phyloP scores from a whole-genome alignment of 2,113 vertebrate genomes.

The Chinchilla lanigera region DNA sequence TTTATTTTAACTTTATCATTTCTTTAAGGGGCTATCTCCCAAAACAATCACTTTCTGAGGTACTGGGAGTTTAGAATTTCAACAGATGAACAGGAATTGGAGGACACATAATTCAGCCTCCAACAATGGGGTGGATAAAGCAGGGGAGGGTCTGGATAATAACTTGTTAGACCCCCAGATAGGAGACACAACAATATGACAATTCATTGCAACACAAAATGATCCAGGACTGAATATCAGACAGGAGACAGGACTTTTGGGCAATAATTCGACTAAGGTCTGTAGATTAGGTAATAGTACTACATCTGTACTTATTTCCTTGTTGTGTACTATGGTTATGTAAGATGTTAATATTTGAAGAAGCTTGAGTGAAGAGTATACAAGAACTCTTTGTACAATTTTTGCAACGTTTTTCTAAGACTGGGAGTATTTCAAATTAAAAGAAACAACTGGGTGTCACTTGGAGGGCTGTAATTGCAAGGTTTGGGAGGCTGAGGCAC shows the following conservation, averaged over 20 bases:
- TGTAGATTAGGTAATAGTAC: not conserved
- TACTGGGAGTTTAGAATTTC: not conserved
- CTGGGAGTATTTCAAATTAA: conserved; percentile 40
- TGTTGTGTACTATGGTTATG: not conserved
- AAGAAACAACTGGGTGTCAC: not conserved
- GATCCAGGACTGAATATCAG: not conserved
- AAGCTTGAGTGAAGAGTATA: not conserved
- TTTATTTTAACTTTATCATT: not conserved
- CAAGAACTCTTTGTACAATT: not conserved
- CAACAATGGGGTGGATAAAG: not conserved
- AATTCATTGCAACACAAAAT: not conserved
- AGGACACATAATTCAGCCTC: not conserved
- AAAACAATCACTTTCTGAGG: not conserved
- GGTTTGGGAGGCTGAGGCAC: not conserved
- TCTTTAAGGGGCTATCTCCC: not conserved
- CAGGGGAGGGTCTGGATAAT: not conserved
- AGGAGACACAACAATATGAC: not conserved
- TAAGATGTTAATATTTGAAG: conserved; percentile 45
- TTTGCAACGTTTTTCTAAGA: conserved; percentile 17
- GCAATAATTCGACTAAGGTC: not conserved
- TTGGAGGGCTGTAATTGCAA: not conserved
- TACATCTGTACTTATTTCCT: not conserved
- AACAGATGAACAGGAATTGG: not conserved
- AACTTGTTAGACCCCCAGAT: not conserved
- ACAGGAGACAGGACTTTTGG: not conserved